Percentiles rank a stretch among this genome's conserved stretches.
phyloP scores from a whole-genome alignment of 2,113 vertebrate species.

The Dicaeum eximium region DNA sequence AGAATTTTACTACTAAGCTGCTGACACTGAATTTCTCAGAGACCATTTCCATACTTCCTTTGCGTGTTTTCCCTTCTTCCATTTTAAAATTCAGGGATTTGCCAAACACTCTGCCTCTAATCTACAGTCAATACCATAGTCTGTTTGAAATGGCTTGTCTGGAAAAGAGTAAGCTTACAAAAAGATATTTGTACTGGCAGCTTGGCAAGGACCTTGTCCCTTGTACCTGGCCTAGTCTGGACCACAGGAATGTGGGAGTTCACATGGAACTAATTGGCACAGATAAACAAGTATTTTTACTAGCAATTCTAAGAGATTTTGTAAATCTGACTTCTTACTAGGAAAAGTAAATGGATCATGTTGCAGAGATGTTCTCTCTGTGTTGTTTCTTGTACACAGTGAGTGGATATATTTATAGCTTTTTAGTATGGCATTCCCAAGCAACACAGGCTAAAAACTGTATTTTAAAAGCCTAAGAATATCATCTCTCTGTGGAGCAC shows the following conservation, averaged over 20 bases:
- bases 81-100: conserved; percentile 40
- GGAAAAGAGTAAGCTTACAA: conserved; percentile 42
- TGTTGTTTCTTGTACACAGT: not conserved
- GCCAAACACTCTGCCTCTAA: conserved; percentile 47
- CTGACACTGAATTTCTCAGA: conserved; percentile 46
- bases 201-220: conserved; percentile 26
- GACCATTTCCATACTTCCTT: conserved; percentile 46
- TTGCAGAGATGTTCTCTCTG: not conserved
- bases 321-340: conserved; percentile 26
- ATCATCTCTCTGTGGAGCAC: not conserved
- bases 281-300: conserved; percentile 60
- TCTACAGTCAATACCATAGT: conserved; percentile 36
- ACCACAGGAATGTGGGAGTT: conserved; percentile 63
- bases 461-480: not conserved
- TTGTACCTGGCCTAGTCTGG: conserved; percentile 45
- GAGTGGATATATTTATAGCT: not conserved
- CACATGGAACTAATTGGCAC: conserved; percentile 30
- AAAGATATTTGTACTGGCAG: conserved; percentile 54
- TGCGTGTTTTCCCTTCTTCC: conserved; percentile 31
- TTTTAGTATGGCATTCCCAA: not conserved
- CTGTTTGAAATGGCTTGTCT: conserved; percentile 59
- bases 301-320: conserved; percentile 29
- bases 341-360: not conserved
- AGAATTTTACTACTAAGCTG: conserved; percentile 2
- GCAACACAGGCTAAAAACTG: not conserved